A percentile compares a stretch with the other conserved stretches of the same genome.
phyloP scores from a whole-genome alignment of 1,140 invertebrate genomes.

The Aphelinus certus region DNA sequence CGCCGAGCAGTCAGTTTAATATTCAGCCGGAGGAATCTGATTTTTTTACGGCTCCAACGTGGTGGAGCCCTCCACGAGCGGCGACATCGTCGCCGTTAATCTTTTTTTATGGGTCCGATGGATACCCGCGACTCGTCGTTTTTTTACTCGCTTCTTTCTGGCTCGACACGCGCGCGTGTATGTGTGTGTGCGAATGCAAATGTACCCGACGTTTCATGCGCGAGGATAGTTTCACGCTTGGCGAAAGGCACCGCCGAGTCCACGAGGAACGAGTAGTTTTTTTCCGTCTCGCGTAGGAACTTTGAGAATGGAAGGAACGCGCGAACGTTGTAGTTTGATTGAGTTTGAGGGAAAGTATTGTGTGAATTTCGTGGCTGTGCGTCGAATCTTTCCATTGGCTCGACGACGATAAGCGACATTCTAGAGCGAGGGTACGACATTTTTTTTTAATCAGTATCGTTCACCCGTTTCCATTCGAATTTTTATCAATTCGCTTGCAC shows the following conservation, averaged over 20 bases:
- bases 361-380: too few relatives aligned
- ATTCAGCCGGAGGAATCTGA: constrained; percentile 1
- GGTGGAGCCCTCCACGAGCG: too few relatives aligned
- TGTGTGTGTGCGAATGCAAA: too few relatives aligned
- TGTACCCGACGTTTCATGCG: too few relatives aligned
- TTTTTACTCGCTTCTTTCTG: too few relatives aligned
- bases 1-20: background rate
- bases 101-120: background rate
- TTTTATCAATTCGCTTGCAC: constrained; percentile 22
- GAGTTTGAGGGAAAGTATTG: background rate
- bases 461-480: background rate
- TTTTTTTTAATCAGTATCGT: constrained; percentile 1
- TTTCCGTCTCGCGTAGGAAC: too few relatives aligned
- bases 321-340: background rate
- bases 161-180: too few relatives aligned
- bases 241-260: too few relatives aligned
- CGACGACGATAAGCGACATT: too few relatives aligned
- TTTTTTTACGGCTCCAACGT: background rate
- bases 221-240: too few relatives aligned
- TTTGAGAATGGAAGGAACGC: background rate
- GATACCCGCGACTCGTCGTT: background rate
- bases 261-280: too few relatives aligned
- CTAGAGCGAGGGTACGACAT: background rate
- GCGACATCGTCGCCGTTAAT: background rate
- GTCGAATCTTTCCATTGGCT: too few relatives aligned